A percentile compares a stretch with the other conserved stretches of the same genome.
Evolutionary conservation across 2,113 vertebrate species (phyloP).

Genomic region (Colius striatus): DNA sequence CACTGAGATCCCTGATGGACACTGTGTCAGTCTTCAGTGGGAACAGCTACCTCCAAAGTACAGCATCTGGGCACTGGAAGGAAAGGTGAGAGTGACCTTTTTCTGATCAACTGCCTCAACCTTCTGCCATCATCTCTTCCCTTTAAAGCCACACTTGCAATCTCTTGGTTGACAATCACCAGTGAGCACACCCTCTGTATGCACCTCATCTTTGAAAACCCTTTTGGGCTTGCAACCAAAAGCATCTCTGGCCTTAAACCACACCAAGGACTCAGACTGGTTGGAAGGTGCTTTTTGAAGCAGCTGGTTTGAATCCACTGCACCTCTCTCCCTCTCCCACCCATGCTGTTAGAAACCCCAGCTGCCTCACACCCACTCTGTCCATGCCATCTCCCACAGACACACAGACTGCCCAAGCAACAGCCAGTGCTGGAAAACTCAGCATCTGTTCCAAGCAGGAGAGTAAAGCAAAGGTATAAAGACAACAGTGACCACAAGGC

Average conservation of each 20-base stretch:
- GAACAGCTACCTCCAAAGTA: neutral
- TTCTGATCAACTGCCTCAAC: neutral
- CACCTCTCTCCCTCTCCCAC: neutral
- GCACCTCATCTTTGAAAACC: neutral
- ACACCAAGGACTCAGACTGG: neutral
- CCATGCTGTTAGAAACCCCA: neutral
- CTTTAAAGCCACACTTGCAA: neutral
- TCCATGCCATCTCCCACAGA: neutral
- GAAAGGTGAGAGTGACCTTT: rapidly evolving
- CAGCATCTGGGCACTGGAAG: neutral
- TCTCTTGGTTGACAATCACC: too few species aligned
- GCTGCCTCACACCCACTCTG: neutral
- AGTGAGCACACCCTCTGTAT: neutral
- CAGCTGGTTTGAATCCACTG: neutral
- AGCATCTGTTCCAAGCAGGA: neutral
- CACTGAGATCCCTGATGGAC: rapidly evolving
- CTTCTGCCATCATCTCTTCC: too few species aligned
- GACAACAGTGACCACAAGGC: neutral
- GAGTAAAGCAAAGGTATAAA: neutral
- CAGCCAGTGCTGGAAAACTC: too few species aligned
- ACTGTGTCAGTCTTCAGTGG: rapidly evolving
- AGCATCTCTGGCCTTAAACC: neutral
- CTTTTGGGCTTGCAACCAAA: too few species aligned
- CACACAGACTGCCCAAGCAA: neutral
- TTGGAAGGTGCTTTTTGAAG: neutral